Conservation (phyloP, 2,888 invertebrate genomes). For the Geotrupes spiniger region DNA sequence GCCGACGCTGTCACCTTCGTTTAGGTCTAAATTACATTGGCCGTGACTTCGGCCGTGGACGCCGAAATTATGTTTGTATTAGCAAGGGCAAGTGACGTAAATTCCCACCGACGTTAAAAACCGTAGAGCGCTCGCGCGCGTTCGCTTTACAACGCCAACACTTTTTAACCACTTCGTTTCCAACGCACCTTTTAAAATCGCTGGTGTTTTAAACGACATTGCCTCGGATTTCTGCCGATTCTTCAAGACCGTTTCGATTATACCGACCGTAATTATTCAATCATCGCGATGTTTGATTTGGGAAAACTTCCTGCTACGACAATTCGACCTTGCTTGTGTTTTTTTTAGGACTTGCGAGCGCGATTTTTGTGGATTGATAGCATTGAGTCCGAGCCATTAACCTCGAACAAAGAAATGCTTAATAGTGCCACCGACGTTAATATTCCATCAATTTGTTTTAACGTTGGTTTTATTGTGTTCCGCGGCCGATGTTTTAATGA, state of each 20-base stretch:
- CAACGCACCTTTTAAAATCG: too few relatives aligned
- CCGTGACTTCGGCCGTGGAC: conserved; percentile 27
- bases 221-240: background rate
- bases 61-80: conserved; percentile 29
- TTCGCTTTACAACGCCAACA: too few relatives aligned
- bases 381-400: too few relatives aligned
- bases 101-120: conserved; percentile 13
- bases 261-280: background rate
- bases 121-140: conserved; percentile 6
- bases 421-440: too few relatives aligned
- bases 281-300: background rate
- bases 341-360: too few relatives aligned
- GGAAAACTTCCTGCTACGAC: background rate
- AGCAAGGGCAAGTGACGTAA: conserved; percentile 28
- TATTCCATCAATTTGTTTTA: too few relatives aligned
- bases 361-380: too few relatives aligned
- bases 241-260: conserved; percentile 2
- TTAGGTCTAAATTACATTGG: conserved; percentile 26
- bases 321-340: background rate
- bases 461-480: too few relatives aligned
- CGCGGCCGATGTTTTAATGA: too few relatives aligned
- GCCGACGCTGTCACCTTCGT: conserved; percentile 25
- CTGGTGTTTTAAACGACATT: conserved; percentile 1
- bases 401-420: too few relatives aligned
- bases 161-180: too few relatives aligned